These are phyloP conservation scores for Dasysyrphus tricinctus DNA, from an alignment of 2,888 invertebrate genomes.

Conservation along the genomic window DNA sequence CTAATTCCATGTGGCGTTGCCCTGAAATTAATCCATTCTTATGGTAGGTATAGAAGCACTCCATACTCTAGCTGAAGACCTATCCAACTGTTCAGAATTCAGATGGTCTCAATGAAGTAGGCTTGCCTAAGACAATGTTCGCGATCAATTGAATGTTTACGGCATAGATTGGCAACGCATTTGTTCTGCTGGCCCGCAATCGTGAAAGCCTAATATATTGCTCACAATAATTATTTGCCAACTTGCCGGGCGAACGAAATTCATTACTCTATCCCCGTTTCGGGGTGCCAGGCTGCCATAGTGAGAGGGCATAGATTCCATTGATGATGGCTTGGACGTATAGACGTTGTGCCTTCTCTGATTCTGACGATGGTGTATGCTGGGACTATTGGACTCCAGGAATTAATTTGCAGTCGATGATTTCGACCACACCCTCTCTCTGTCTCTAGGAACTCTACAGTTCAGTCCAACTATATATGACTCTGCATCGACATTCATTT, in stretches of 20 bases:
- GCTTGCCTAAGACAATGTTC: slow-evolving; percentile 73
- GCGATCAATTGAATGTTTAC: slow-evolving; percentile 74
- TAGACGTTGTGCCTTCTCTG: slow-evolving; percentile 18
- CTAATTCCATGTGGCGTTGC: slow-evolving; percentile 67
- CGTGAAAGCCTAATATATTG: slow-evolving; percentile 72
- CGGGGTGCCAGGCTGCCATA: slow-evolving; percentile 39
- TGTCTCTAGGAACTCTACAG: background rate
- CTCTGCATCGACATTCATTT: slow-evolving; percentile 71
- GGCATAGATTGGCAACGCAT: slow-evolving; percentile 73
- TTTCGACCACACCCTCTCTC: slow-evolving; percentile 72
- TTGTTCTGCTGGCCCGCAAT: slow-evolving; percentile 66
- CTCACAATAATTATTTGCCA: slow-evolving; percentile 74
- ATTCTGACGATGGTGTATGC: background rate
- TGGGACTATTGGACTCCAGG: slow-evolving; percentile 50
- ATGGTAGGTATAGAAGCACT: slow-evolving; percentile 22
- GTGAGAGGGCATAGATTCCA: slow-evolving; percentile 37
- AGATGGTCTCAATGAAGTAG: slow-evolving; percentile 44
- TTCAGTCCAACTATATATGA: slow-evolving; percentile 43
- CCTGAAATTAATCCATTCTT: slow-evolving; percentile 64
- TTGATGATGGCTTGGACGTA: slow-evolving; percentile 8
- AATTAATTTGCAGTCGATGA: slow-evolving; percentile 76
- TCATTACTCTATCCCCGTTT: slow-evolving; percentile 72
- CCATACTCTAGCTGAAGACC: background rate
- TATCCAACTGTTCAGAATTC: background rate
- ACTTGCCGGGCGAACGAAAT: slow-evolving; percentile 53